phyloP scores from a whole-genome alignment of 30 jellyfish, hydroid and myxozoan species.

The Turritopsis rubra region DNA sequence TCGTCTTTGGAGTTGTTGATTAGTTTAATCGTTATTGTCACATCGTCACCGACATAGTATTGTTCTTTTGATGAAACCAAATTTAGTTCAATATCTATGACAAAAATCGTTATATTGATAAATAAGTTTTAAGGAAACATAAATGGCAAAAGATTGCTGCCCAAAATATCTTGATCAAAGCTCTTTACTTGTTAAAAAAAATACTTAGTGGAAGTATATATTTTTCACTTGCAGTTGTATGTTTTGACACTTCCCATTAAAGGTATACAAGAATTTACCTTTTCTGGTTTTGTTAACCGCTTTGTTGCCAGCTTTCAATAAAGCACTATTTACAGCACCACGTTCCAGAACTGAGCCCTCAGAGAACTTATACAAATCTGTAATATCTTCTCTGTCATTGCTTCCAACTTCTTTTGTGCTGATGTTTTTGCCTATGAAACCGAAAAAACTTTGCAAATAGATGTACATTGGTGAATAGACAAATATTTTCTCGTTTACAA shows the following conservation, averaged over 20 bases:
- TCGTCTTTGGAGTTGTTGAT: constrained; percentile 49
- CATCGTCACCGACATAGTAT: constrained; percentile 52
- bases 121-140: too few relatives aligned
- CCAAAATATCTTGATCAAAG: too few relatives aligned
- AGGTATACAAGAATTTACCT: too few relatives aligned
- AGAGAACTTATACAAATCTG: constrained; percentile 60
- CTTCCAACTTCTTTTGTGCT: constrained; percentile 88
- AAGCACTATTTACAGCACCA: constrained; percentile 75
- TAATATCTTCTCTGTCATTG: constrained; percentile 52
- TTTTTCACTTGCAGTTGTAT: too few relatives aligned
- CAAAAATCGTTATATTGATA: neutral
- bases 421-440: constrained; percentile 49
- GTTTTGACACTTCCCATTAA: too few relatives aligned
- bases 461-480: neutral
- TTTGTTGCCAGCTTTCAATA: constrained; percentile 48
- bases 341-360: constrained; percentile 72
- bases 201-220: too few relatives aligned
- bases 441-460: neutral
- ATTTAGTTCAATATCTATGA: neutral
- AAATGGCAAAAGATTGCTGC: too few relatives aligned
- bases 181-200: too few relatives aligned
- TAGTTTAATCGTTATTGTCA: constrained; percentile 30
- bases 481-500: neutral
- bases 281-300: constrained; percentile 38
- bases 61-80: neutral